Conservation (phyloP, 2,113 vertebrate species). For the Indicator indicator region DNA sequence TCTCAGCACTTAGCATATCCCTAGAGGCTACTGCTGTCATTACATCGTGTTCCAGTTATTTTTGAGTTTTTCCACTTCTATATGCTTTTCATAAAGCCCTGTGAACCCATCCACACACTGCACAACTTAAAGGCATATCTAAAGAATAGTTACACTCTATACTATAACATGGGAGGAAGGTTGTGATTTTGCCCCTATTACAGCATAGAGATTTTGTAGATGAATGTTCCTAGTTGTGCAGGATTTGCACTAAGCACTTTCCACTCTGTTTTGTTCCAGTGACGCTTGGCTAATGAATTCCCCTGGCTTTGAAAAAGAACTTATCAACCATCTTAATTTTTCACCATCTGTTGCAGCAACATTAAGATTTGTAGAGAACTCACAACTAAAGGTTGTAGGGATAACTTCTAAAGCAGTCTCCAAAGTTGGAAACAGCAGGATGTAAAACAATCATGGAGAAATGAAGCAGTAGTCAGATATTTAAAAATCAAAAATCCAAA, state of each 20-base stretch:
- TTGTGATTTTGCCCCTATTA: not conserved
- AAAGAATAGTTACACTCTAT: not conserved
- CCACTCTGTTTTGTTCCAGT: not conserved
- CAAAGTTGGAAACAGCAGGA: not conserved
- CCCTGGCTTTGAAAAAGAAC: not conserved
- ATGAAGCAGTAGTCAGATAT: not conserved
- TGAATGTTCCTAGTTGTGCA: not conserved
- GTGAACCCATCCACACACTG: not conserved
- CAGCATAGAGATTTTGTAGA: not conserved
- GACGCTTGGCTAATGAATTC: not conserved
- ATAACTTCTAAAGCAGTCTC: not conserved
- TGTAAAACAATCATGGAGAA: not conserved
- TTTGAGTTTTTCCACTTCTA: constrained; percentile 33
- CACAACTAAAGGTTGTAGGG: not conserved
- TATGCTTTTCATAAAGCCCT: not conserved
- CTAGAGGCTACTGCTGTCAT: constrained; percentile 41
- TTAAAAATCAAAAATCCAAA: not conserved
- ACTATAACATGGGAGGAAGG: not conserved
- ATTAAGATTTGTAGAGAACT: not conserved
- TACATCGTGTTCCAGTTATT: constrained; percentile 18
- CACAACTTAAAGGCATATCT: not conserved
- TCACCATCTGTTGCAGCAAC: not conserved
- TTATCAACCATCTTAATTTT: not conserved
- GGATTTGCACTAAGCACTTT: not conserved
- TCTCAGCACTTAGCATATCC: not conserved